Evolutionary conservation across 2,797 vertebrate species (phyloP).

Genomic region (Acomys russatus): DNA sequence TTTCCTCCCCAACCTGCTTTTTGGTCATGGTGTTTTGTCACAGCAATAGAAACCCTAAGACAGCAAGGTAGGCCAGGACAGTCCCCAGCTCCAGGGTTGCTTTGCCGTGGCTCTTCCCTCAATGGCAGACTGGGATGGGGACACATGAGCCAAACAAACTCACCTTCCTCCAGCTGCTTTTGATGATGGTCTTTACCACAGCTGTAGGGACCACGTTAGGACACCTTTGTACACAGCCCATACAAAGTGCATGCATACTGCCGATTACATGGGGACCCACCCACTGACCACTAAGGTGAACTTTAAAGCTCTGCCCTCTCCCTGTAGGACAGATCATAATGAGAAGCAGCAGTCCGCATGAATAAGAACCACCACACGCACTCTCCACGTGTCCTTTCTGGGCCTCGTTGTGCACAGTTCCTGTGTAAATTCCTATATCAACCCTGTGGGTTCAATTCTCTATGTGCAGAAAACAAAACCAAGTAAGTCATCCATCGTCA

Average conservation of each 20-base stretch:
- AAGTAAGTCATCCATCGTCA: not conserved
- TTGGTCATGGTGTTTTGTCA: not conserved
- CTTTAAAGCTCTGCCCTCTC: constrained; percentile 42
- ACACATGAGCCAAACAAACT: not conserved
- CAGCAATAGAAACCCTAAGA: not conserved
- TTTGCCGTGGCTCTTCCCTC: not conserved
- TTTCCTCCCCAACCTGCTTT: not conserved
- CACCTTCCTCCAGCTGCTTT: not conserved
- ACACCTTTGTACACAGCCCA: not conserved
- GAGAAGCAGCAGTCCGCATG: not conserved
- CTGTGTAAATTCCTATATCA: not conserved
- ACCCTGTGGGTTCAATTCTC: not conserved
- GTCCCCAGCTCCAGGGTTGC: not conserved
- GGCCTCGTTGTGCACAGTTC: not conserved
- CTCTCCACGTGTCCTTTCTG: not conserved
- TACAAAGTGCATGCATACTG: not conserved
- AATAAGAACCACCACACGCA: not conserved
- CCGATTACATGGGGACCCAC: not conserved
- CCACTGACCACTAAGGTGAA: not conserved
- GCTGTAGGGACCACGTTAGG: not conserved
- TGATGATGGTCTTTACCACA: not conserved
- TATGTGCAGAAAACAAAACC: constrained; percentile 14
- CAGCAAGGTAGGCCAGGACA: not conserved
- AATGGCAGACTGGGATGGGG: not conserved
- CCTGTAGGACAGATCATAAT: not conserved